Percentiles rank a stretch among this genome's conserved stretches.
Conservation (phyloP, 64 coral and sea anemone genomes). For the Dendrophyllia cribrosa region DNA sequence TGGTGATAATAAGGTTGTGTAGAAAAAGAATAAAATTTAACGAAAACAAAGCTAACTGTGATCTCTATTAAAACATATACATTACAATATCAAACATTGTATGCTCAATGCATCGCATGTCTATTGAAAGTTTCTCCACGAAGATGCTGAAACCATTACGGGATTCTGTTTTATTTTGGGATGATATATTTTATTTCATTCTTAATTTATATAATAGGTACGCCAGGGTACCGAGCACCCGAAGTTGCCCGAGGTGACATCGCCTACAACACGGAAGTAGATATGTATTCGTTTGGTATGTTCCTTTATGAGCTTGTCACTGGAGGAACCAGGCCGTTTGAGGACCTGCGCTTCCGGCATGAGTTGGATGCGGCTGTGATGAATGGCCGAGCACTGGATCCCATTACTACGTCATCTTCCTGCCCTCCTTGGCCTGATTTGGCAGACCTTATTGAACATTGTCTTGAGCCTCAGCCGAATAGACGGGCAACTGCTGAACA, state of each 20-base stretch:
- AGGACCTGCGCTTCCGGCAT: conserved; percentile 87
- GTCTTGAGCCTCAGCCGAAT: conserved; percentile 75
- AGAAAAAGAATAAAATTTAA: too few relatives aligned
- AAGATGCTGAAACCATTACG: too few relatives aligned
- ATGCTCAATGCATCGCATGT: too few relatives aligned
- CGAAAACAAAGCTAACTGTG: too few relatives aligned
- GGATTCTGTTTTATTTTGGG: too few relatives aligned
- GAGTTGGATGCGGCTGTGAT: conserved; percentile 92
- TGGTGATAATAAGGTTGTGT: too few relatives aligned
- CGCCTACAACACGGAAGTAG: conserved; percentile 90
- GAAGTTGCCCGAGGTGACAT: conserved; percentile 92
- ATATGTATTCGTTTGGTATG: conserved; percentile 98
- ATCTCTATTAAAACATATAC: too few relatives aligned
- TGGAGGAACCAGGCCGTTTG: conserved; percentile 88
- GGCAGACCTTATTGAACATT: conserved; percentile 79
- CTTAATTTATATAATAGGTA: not conserved
- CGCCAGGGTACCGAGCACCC: conserved; percentile 94
- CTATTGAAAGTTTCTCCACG: too few relatives aligned
- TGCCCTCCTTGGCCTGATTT: conserved; percentile 97
- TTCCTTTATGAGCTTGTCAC: conserved; percentile 95
- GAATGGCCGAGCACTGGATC: conserved; percentile 83
- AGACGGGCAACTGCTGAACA: conserved; percentile 86
- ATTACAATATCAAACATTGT: too few relatives aligned
- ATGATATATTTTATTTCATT: not conserved
- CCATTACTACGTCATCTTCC: conserved; percentile 68